Conservation (phyloP, 2,113 vertebrate genomes). For the Solea solea region DNA sequence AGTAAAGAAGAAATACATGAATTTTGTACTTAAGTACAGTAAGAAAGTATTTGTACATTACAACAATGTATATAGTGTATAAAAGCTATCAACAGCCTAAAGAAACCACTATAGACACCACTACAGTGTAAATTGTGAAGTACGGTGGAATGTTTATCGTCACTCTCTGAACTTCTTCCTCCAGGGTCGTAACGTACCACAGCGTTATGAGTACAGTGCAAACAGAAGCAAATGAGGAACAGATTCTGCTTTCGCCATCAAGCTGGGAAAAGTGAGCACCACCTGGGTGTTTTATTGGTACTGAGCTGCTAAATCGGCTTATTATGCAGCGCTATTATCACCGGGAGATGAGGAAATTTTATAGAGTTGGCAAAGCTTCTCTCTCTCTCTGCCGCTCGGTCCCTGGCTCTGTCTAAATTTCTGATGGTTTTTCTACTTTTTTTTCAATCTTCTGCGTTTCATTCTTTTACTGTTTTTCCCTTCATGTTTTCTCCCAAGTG, state of each 20-base stretch:
- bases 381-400: conserved; percentile 1
- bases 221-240: conserved; percentile 49
- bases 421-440: conserved; percentile 10
- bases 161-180: not conserved
- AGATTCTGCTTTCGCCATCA: conserved; percentile 34
- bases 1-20: too few species aligned
- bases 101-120: conserved; percentile 10
- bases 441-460: conserved; percentile 6
- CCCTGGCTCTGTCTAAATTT: conserved; percentile 22
- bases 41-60: too few species aligned
- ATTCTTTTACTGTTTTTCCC: not conserved
- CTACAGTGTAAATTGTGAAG: not conserved
- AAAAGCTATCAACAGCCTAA: too few species aligned
- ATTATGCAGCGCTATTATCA: conserved; percentile 64
- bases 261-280: conserved; percentile 54
- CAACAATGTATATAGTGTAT: too few species aligned
- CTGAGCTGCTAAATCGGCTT: conserved; percentile 61
- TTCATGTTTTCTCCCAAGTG: not conserved
- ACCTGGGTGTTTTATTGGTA: conserved; percentile 68
- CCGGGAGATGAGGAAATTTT: conserved; percentile 52
- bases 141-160: not conserved
- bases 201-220: conserved; percentile 20
- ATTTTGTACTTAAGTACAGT: too few species aligned
- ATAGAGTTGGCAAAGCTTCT: conserved; percentile 45
- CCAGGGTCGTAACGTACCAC: conserved; percentile 6